Evolutionary conservation across 2,113 vertebrate species (phyloP).

Genomic region (Sitta europaea): DNA sequence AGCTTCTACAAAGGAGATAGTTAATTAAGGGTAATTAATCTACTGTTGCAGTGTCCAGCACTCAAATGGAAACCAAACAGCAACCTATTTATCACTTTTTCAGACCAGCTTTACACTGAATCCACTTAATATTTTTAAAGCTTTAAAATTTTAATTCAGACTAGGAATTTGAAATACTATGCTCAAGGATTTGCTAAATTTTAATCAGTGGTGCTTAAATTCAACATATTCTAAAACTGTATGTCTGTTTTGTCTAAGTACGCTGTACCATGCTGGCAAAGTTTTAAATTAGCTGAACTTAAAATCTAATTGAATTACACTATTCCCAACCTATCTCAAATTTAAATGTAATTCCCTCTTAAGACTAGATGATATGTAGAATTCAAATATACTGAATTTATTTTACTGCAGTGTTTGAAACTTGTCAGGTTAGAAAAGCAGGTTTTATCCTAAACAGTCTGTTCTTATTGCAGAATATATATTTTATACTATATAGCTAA

Average conservation of each 20-base stretch:
- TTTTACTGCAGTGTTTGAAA: background rate
- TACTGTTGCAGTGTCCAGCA: background rate
- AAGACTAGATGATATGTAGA: background rate
- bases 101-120: background rate
- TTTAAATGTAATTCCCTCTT: background rate
- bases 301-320: background rate
- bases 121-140: background rate
- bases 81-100: slow-evolving; percentile 26
- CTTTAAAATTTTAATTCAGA: background rate
- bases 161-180: background rate
- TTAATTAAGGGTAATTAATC: slow-evolving; percentile 59
- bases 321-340: background rate
- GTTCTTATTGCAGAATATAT: background rate
- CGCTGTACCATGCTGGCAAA: background rate
- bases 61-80: background rate
- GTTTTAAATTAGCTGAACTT: background rate
- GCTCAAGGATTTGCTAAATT: background rate
- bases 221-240: background rate
- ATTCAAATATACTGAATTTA: background rate
- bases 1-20: slow-evolving; percentile 5
- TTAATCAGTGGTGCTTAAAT: background rate
- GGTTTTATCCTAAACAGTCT: background rate
- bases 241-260: background rate
- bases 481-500: background rate
- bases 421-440: background rate